Evolutionary conservation across 30 jellyfish, hydroid and myxozoan species (phyloP), one percentile per base, ranked within the genome.

Genomic region (Morbakka virulenta): DNA sequence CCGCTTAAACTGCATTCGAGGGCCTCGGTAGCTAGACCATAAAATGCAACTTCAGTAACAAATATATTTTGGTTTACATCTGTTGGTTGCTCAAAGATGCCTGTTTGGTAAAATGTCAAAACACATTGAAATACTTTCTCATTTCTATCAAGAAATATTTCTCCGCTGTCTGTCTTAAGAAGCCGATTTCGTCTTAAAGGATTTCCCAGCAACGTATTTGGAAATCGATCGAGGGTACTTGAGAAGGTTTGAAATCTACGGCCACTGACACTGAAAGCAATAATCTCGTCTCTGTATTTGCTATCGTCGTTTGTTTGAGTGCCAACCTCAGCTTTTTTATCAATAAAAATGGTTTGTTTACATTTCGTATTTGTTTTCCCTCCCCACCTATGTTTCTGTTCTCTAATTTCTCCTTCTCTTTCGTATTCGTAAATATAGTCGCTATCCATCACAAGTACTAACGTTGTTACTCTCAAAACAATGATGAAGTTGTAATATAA

Each of bases 71-170:
- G 81, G 49, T 81, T 84, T 2, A 92, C 96, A 28, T 80, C 79
- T 3, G 94, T 35, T 0, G 98, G 96, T 30, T 82, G 96, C 48
- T 92, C 98, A 57, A 92, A 92, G 13, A 92, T 81, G 13, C 98
- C 98, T 6, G 96, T 79, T 62, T 86, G 98, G 62, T 92, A 92
- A 41, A 92, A 92, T 12, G 96, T 92, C n/a, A 92, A 35, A 24
- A 92, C 69, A 20, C 67, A 62, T 36, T 84, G 95, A 32, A 92
- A 92, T 0, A 93, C 96, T 3, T 72, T 53, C 36, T 70, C 93
- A 69, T 92, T 93, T 52, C 98, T 53, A 63, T 92, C 90, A 2
- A 92, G 88, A 36, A 84, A 92, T 4, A 92, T 72, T 62, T 92
- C 92, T 0, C 95, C 98, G 2, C 75, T 47, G 17, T 72, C 81